Conservation (phyloP, 2,797 vertebrate genomes). For the Lagorchestes hirsutus region DNA sequence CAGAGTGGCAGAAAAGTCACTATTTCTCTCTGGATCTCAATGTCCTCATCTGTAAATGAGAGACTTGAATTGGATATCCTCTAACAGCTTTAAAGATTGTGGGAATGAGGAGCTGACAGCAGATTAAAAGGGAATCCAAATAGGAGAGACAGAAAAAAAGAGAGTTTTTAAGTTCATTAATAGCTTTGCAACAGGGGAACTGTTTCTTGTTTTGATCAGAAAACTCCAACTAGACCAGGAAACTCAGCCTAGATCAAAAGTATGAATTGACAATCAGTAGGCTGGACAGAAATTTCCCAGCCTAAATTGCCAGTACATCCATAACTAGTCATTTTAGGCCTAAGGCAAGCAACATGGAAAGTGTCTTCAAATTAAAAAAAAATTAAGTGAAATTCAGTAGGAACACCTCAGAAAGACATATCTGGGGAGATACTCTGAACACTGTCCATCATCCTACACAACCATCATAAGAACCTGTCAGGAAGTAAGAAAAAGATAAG, state of each 20-base stretch:
- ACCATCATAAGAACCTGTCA: background rate
- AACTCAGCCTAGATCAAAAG: background rate
- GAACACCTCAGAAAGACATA: background rate
- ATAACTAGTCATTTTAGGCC: background rate
- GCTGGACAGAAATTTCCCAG: background rate
- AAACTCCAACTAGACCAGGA: background rate
- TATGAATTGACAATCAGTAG: background rate
- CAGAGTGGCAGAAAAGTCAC: background rate
- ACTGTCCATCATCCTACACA: background rate
- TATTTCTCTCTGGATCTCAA: background rate
- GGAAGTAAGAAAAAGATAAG: background rate
- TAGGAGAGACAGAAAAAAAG: background rate
- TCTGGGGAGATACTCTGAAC: background rate
- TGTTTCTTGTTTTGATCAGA: background rate
- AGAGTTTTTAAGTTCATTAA: background rate
- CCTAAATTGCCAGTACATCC: background rate
- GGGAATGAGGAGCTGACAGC: background rate
- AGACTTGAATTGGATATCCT: background rate
- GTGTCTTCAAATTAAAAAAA: background rate
- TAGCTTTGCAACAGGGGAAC: background rate
- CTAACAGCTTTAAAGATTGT: background rate
- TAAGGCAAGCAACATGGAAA: background rate
- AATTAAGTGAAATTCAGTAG: background rate
- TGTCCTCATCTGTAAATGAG: background rate
- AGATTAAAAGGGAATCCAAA: background rate